Evolutionary conservation across 2,888 invertebrate genomes (phyloP), one percentile per base, ranked within the genome.

Genomic region (Cheilosia pagana): DNA sequence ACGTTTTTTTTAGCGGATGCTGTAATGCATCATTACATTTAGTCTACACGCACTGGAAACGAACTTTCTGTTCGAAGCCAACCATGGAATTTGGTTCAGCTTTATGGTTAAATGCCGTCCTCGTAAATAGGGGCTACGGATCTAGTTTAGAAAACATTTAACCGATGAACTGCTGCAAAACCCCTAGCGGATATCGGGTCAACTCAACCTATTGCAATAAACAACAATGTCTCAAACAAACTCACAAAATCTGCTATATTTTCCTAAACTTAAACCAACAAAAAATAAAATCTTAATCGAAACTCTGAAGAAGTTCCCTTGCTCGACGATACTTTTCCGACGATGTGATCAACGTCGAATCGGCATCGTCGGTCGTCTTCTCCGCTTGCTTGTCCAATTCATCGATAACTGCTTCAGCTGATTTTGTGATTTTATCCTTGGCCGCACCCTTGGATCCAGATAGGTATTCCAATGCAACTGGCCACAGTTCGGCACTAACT

Each of bases 381-480:
- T 89, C 88, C 6, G 72, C 67, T 2, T 89, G 88, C 39, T 88
- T 89, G 89, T 95, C 95, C 90, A 94, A 92, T 89, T 94, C 93
- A 87, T 94, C 94, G 50, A 96, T 94, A 41, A 94, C 91, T 88
- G 94, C 94, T 88, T 94, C 93, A 1, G 95, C 95, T 88, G 95
- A 93, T 78, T 94, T 93, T 48, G 94, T 89, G 16, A 96, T 91
- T 86, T 93, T 93, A 48, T 94, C 93, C 63, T 94, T 93, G 1
- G 95, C 94, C 83, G 94, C 93, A 0, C 96, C 96, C 89, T 94
- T 94, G 1, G 95, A 94, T 1, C 94, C 94, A 87, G 94, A 94
- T 88, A 96, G 94, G 89, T 96, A 96, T 88, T 96, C 95, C 35
- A 96, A 89, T 6, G 95, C 93, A 14, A 93, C 92, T 3, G 94